Evolutionary conservation across 2,113 vertebrate genomes (phyloP), one percentile per base, ranked within the genome.

Genomic region (Xiphophorus maculatus): DNA sequence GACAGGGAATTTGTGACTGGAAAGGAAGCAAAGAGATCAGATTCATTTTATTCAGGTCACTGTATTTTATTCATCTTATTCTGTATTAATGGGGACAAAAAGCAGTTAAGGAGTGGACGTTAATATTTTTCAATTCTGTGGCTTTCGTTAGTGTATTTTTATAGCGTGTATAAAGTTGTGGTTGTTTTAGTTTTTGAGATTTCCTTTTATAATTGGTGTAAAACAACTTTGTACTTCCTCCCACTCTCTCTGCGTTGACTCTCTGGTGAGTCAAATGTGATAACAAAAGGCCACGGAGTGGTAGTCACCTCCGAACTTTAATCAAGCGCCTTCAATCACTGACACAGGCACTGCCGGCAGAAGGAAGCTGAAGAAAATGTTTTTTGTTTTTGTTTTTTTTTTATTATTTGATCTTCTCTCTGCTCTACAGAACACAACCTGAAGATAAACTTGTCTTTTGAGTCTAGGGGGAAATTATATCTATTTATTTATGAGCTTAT

Each of bases 381-480:
- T 79, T n/a, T 5, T 66, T 40, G 2, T 42, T 42, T 48, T 62
- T n/a, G n/a, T n/a, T 28, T 40, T 10, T 80, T 4, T 42, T 42
- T 71, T 58, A 28, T 40, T 12, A 80, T 42, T 42, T 42, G 69
- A 80, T 73, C 64, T 35, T 42, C 64, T 81, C 74, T 40, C 73
- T 66, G 73, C 66, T 42, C 58, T 42, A 40, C 42, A 73, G 67
- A 48, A 15, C 28, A 63, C 37, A 51, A 60, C 25, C n/a, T 27
- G 10, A 33, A 69, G 76, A 76, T 63, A 63, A 64, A 81, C 63
- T 68, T 61, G 71, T 82, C 82, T 82, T 28, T 33, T 30, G 37
- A 51, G 61, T 83, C 81, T 66, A 69, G 44, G 66, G 87, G 85
- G 87, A 86, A 90, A 91, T 88, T 61, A 79, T 79, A 60, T 84